phyloP scores from a whole-genome alignment of 2,113 vertebrate genomes.

The Nettapus auritus region DNA sequence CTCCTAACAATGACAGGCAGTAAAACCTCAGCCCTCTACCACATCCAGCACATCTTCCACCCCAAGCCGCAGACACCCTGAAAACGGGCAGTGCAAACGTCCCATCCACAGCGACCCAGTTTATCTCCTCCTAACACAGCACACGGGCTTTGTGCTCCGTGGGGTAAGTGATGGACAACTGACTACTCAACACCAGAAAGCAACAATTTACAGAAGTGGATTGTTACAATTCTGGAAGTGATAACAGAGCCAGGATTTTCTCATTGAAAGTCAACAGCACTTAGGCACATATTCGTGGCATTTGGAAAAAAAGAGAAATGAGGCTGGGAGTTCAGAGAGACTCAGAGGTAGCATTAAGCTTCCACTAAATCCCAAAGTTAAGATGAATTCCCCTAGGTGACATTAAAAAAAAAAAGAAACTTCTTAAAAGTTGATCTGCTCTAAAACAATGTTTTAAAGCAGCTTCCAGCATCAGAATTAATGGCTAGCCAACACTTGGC shows the following conservation, averaged over 20 bases:
- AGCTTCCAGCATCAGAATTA: neutral
- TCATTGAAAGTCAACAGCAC: conserved; percentile 12
- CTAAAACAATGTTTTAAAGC: neutral
- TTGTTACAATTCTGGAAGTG: neutral
- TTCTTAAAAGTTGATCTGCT: neutral
- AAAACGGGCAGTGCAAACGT: neutral
- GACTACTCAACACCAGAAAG: neutral
- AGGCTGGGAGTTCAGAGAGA: neutral
- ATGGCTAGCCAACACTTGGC: neutral
- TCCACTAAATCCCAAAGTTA: neutral
- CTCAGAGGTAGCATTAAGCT: conserved; percentile 6
- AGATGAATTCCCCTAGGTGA: neutral
- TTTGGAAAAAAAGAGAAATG: neutral
- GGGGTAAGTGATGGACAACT: neutral
- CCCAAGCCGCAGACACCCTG: neutral
- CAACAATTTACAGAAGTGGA: neutral
- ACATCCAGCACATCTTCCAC: neutral
- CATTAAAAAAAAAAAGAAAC: neutral
- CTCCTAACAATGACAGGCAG: neutral
- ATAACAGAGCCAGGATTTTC: neutral
- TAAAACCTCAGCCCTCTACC: neutral
- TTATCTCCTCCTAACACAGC: neutral
- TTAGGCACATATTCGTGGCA: neutral
- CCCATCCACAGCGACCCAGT: neutral
- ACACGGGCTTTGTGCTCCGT: fast-evolving